These are phyloP conservation scores for Artemia sinica DNA, from an alignment of 2,888 invertebrate species.

Conservation along the genomic window DNA sequence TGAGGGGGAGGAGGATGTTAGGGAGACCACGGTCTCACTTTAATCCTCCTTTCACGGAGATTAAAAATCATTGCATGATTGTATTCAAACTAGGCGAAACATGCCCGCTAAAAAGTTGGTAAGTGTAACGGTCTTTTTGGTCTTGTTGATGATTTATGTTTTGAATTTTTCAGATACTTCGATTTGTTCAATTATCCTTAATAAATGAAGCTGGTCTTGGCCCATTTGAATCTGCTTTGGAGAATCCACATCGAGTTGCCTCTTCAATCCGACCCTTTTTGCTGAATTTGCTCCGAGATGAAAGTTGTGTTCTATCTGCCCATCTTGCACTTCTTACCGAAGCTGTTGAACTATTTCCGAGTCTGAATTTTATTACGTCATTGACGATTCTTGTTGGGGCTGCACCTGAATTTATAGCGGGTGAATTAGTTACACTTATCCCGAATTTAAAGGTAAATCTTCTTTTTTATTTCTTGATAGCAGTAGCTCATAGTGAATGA, in stretches of 20 bases:
- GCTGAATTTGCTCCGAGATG: not conserved
- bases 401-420: not conserved
- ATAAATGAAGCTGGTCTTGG: constrained; percentile 3
- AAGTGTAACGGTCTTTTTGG: too few species aligned
- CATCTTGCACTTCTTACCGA: not conserved
- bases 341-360: not conserved
- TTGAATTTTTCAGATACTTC: not conserved
- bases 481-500: too few species aligned
- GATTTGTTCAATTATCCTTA: not conserved
- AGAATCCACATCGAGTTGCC: constrained; percentile 6
- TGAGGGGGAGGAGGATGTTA: too few species aligned
- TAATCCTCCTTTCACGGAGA: too few species aligned
- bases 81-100: too few species aligned
- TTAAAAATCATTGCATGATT: too few species aligned
- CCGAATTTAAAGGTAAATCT: too few species aligned
- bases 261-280: not conserved
- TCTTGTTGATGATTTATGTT: too few species aligned
- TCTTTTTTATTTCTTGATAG: too few species aligned
- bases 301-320: not conserved
- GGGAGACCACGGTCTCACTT: too few species aligned
- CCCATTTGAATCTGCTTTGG: not conserved
- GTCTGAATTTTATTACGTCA: not conserved
- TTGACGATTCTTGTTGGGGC: not conserved
- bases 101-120: too few species aligned
- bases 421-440: too few species aligned